Conservation (phyloP, 2,888 invertebrate genomes). For the Alviniconcha strummeri region DNA sequence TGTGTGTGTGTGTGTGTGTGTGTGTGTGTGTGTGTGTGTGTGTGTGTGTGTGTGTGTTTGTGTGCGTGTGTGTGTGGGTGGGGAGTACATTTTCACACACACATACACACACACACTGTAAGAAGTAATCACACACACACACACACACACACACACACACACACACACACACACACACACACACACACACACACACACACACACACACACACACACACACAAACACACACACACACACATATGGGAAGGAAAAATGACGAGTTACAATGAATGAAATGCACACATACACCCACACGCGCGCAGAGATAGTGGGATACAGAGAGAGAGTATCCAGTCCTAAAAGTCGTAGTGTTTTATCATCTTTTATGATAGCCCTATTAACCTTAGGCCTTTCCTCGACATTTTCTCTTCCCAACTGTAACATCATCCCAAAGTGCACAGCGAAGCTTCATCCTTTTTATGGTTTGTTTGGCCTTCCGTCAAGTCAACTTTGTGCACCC, state of each 20-base stretch:
- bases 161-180: background rate
- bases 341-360: no score
- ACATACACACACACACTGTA: background rate
- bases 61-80: no score
- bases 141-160: background rate
- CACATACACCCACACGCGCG: no score
- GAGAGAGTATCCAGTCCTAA: background rate
- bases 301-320: background rate
- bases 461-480: no score
- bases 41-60: no score
- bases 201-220: background rate
- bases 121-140: background rate
- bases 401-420: no score
- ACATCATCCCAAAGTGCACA: no score
- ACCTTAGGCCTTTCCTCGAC: no score
- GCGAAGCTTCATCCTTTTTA: no score
- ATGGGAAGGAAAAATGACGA: background rate
- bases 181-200: background rate
- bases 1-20: slow-evolving; percentile 11
- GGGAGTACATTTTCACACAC: background rate
- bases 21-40: slow-evolving; percentile 8
- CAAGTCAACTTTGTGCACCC: no score
- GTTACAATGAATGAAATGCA: background rate
- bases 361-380: no score
- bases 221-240: background rate